A percentile compares a stretch with the other conserved stretches of the same genome.
Evolutionary conservation across 2,888 invertebrate genomes (phyloP).

Genomic region (Ecliptopera silaceata): DNA sequence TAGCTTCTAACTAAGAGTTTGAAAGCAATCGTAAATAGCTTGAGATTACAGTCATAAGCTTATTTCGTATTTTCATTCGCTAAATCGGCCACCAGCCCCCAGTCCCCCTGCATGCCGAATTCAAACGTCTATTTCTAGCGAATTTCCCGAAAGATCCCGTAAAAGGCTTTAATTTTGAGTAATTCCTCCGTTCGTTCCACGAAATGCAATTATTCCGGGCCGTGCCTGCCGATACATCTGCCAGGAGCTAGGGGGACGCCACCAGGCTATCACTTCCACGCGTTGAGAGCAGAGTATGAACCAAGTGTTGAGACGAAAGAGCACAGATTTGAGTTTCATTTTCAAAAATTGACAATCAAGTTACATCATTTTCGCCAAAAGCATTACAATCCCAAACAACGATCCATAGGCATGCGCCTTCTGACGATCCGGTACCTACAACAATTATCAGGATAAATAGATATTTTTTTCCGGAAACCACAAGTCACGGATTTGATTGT

Average conservation of each 20-base stretch:
- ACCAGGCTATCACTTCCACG: not conserved
- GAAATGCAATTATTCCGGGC: conserved; percentile 19
- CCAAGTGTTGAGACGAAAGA: not conserved
- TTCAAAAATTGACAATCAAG: no score
- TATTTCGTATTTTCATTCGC: not conserved
- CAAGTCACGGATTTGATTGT: no score
- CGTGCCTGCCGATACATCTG: conserved; percentile 5
- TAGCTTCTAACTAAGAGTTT: no score
- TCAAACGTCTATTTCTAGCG: not conserved
- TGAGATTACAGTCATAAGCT: no score
- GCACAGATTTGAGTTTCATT: no score
- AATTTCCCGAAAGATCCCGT: not conserved
- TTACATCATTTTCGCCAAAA: no score
- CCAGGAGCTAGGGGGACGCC: not conserved
- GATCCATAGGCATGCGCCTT: no score
- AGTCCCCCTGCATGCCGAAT: not conserved
- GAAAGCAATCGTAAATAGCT: no score
- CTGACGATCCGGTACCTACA: no score
- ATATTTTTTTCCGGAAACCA: no score
- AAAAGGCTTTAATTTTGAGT: conserved; percentile 19
- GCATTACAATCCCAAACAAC: no score
- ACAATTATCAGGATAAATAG: no score
- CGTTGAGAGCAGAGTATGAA: not conserved
- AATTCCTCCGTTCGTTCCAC: conserved; percentile 13
- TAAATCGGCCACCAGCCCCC: not conserved